phyloP scores from a whole-genome alignment of 2,113 vertebrate genomes.

The Colossoma macropomum region DNA sequence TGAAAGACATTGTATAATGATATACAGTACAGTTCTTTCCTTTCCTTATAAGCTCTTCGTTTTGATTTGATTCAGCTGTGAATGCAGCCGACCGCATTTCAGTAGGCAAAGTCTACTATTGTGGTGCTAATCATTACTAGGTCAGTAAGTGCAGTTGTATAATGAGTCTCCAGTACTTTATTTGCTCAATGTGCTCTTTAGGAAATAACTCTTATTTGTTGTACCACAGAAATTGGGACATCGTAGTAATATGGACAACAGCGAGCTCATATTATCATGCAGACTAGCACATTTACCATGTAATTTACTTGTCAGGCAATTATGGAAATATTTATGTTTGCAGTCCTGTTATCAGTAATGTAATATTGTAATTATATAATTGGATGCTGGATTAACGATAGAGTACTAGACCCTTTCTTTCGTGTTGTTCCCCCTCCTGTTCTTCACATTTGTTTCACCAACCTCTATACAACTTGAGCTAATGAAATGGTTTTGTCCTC shows the following conservation, averaged over 20 bases:
- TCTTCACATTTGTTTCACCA: not conserved
- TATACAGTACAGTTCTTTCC: constrained; percentile 34
- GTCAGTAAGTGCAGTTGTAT: not conserved
- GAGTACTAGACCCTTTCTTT: not conserved
- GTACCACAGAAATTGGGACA: not conserved
- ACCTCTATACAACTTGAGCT: not conserved
- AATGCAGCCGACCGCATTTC: constrained; percentile 37
- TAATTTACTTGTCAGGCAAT: constrained; percentile 8
- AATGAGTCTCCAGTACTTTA: constrained; percentile 1
- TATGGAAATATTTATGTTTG: constrained; percentile 16
- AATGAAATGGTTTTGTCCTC: not conserved
- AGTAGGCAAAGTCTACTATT: not conserved
- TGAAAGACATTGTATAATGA: constrained; percentile 65
- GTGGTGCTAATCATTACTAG: constrained; percentile 2
- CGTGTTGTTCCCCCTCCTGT: not conserved
- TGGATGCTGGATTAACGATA: not conserved
- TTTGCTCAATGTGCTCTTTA: not conserved
- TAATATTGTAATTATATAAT: constrained; percentile 13
- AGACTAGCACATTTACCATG: not conserved
- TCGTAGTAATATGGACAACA: not conserved
- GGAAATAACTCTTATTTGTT: constrained; percentile 19
- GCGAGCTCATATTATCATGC: constrained; percentile 1
- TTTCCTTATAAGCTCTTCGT: not conserved
- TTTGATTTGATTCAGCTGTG: constrained; percentile 22
- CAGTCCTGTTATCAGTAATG: not conserved